Evolutionary conservation across 2,888 invertebrate genomes (phyloP).

Genomic region (Ochropleura leucogaster): DNA sequence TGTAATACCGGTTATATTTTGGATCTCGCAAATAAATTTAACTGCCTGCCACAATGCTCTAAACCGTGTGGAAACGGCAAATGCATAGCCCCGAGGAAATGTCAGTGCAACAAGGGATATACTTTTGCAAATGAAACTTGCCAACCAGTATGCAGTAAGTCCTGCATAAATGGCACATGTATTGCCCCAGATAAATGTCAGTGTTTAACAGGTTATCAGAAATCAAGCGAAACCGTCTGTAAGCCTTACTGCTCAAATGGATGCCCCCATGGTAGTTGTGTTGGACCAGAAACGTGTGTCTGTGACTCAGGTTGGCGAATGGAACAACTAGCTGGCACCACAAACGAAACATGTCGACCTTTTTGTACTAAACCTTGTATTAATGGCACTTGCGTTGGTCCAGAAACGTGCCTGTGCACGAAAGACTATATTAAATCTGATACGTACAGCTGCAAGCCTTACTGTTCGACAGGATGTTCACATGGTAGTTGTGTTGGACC

Average conservation of each 20-base stretch:
- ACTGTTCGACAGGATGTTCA: conserved; percentile 38
- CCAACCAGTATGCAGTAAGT: conserved; percentile 41
- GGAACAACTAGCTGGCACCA: too few relatives aligned
- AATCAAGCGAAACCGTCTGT: conserved; percentile 4
- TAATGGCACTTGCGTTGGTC: neutral
- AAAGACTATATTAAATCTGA: neutral
- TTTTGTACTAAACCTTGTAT: conserved; percentile 36
- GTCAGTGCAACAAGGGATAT: conserved; percentile 49
- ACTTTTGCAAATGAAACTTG: conserved; percentile 31
- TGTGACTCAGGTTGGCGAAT: conserved; percentile 37
- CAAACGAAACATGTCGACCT: conserved; percentile 30
- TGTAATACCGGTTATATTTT: conserved; percentile 36
- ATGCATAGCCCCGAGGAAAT: conserved; percentile 50
- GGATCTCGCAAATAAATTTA: conserved; percentile 25
- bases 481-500: conserved; percentile 34
- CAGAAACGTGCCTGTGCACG: too few relatives aligned
- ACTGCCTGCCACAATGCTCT: conserved; percentile 37
- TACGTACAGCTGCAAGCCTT: conserved; percentile 31
- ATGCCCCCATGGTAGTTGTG: conserved; percentile 33
- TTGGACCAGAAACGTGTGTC: conserved; percentile 7
- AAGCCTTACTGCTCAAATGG: conserved; percentile 41
- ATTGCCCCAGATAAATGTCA: conserved; percentile 38
- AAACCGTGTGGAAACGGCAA: conserved; percentile 32
- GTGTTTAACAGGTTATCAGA: conserved; percentile 31
- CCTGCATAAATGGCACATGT: conserved; percentile 44